Base-by-base conservation (phyloP, 2,888 invertebrate species). In the Vesta saturnalis region DNA sequence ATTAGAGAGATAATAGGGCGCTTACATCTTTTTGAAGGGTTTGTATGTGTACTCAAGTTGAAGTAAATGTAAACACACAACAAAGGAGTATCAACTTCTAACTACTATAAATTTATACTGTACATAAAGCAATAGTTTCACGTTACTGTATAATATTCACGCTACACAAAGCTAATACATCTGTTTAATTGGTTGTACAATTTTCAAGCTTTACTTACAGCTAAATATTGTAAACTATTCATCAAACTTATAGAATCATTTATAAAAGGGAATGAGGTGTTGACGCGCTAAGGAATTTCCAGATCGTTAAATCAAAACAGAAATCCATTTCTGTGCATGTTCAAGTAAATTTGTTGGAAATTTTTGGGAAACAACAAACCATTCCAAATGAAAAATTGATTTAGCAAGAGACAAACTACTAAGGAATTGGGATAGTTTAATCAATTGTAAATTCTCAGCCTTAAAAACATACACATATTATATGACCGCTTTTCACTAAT, bases 31-130 rank as follows among this genome's bases (percentile, higher is more conserved):
- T 1, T 21, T 47, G 30, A 49, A 59, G 59, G 10, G 14, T 59
- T 58, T 43, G n/a, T n/a, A n/a, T n/a, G 49, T 8, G 39, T 39
- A 39, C 39, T 62, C 57, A 47, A 16, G 43, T 52, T 58, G 10
- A 54, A 67, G 58, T 62, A 62, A 52, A 57, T 59, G 67, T 62
- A 59, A 67, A 67, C 67, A 67, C 43, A 39, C 16, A 54, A 67
- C 67, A 67, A 67, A 67, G 58, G 56, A 57, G 43, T 49, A 30
- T 58, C 30, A 49, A 18, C 16, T 62, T 59, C 39, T 62, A 62
- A 67, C 58, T 54, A 59, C 46, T 61, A 54, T 67, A 67, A 62
- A 58, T 67, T 59, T 67, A 60, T 43, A 49, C 23, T 60, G 21
- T 19, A 19, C 21, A 55, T 55, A 67, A 67, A 67, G 57, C 30